These are phyloP conservation scores for Carassius carassius DNA, from an alignment of 2,113 vertebrate species.

Conservation along the genomic window DNA sequence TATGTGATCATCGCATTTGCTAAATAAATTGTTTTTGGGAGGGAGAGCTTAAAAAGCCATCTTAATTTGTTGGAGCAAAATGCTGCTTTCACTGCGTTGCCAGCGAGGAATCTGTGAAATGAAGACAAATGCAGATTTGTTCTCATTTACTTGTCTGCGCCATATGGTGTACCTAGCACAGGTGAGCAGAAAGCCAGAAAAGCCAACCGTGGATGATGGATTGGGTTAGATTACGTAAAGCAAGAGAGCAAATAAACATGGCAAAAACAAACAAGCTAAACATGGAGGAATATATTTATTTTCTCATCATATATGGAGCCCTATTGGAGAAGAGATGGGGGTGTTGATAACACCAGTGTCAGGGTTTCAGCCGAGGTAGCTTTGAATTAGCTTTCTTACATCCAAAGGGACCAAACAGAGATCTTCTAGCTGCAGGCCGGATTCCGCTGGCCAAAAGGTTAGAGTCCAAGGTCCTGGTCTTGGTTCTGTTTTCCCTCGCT, in stretches of 20 bases:
- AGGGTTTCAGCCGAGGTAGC: not conserved
- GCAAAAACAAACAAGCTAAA: slow-evolving; percentile 22
- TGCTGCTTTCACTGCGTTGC: not conserved
- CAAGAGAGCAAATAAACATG: slow-evolving; percentile 11
- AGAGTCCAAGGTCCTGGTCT: not conserved
- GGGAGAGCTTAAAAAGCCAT: not conserved
- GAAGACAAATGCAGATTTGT: slow-evolving; percentile 35
- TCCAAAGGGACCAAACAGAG: not conserved
- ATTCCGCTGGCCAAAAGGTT: not conserved
- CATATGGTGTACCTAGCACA: slow-evolving; percentile 14
- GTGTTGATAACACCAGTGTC: not conserved
- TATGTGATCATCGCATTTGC: not conserved
- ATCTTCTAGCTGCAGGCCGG: not conserved
- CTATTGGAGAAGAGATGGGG: not conserved
- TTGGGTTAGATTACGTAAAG: not conserved
- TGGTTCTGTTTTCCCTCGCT: slow-evolving; percentile 1
- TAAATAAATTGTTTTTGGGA: not conserved
- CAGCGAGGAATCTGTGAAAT: not conserved
- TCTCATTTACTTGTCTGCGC: slow-evolving; percentile 18
- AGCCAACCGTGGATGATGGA: slow-evolving; percentile 24
- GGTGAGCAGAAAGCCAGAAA: slow-evolving; percentile 33
- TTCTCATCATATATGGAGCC: not conserved
- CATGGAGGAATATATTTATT: not conserved
- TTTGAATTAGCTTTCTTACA: slow-evolving; percentile 22
- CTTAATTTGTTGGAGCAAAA: slow-evolving; percentile 24